A percentile compares a stretch with the other conserved stretches of the same genome.
Conservation (phyloP, 2,113 vertebrate genomes). For the Mormoops blainvillei region DNA sequence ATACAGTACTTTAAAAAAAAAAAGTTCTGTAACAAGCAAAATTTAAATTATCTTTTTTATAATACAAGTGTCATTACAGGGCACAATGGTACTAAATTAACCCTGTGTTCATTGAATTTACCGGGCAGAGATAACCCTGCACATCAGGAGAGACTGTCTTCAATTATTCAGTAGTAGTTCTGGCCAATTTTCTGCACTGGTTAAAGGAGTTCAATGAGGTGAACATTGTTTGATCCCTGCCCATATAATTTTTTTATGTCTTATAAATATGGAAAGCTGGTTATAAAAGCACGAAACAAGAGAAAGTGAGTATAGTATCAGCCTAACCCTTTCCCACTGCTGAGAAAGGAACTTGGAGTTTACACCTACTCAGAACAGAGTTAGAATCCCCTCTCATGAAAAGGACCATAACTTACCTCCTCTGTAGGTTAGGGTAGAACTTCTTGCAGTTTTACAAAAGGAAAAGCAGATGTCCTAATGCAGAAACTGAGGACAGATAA, state of each 20-base stretch:
- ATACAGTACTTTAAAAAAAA: too few relatives aligned
- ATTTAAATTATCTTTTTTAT: neutral
- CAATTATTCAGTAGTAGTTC: neutral
- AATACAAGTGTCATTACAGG: neutral
- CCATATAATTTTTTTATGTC: neutral
- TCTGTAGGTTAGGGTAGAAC: neutral
- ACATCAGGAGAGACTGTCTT: neutral
- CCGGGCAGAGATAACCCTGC: neutral
- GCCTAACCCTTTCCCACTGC: neutral
- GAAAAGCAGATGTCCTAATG: neutral
- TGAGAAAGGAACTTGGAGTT: neutral
- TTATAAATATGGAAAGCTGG: neutral
- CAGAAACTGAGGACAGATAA: neutral
- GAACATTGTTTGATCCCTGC: neutral
- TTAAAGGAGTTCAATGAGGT: neutral
- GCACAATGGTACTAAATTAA: neutral
- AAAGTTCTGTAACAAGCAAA: neutral
- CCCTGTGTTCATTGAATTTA: neutral
- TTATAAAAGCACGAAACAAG: neutral
- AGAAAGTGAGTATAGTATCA: neutral
- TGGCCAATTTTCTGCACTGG: neutral
- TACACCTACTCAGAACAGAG: neutral
- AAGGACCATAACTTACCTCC: neutral
- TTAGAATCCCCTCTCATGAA: neutral
- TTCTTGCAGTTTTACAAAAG: neutral